Percentiles rank a stretch among this genome's conserved stretches.
These are phyloP conservation scores for Acropternis orthonyx DNA, from an alignment of 2,797 vertebrate species.

Conservation along the genomic window DNA sequence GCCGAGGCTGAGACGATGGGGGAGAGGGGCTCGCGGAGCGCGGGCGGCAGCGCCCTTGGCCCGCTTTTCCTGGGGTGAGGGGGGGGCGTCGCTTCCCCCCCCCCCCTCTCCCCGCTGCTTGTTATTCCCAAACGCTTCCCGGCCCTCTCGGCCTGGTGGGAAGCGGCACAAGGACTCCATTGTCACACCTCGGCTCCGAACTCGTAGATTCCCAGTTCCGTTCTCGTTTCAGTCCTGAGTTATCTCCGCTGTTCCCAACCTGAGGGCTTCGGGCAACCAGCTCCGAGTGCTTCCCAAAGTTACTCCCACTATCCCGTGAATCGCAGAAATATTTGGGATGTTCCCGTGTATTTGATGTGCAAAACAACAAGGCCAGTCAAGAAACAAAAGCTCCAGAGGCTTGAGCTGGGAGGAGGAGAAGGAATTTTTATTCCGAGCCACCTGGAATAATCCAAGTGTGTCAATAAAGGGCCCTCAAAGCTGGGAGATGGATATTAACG, in stretches of 20 bases:
- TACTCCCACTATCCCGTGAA: neutral
- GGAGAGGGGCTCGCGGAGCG: neutral
- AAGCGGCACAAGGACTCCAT: neutral
- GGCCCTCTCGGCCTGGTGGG: neutral
- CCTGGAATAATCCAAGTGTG: neutral
- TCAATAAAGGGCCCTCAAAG: neutral
- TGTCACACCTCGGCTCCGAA: neutral
- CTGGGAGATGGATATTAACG: neutral
- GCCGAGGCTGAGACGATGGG: conserved; percentile 72
- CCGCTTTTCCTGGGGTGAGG: neutral
- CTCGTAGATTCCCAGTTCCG: neutral
- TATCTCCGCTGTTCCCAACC: neutral
- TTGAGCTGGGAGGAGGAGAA: neutral
- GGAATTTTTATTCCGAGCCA: neutral
- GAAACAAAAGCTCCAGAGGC: neutral
- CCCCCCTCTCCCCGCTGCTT: neutral
- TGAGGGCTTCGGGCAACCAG: neutral
- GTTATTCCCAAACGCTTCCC: neutral
- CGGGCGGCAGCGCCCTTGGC: neutral
- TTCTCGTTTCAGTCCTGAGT: neutral
- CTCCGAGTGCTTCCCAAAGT: neutral
- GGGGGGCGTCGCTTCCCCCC: neutral
- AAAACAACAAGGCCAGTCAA: neutral
- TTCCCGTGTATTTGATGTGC: neutral
- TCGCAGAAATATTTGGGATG: neutral